These are phyloP conservation scores for Ammodytes marinus DNA, from an alignment of 2,113 vertebrate species.

Conservation along the genomic window DNA sequence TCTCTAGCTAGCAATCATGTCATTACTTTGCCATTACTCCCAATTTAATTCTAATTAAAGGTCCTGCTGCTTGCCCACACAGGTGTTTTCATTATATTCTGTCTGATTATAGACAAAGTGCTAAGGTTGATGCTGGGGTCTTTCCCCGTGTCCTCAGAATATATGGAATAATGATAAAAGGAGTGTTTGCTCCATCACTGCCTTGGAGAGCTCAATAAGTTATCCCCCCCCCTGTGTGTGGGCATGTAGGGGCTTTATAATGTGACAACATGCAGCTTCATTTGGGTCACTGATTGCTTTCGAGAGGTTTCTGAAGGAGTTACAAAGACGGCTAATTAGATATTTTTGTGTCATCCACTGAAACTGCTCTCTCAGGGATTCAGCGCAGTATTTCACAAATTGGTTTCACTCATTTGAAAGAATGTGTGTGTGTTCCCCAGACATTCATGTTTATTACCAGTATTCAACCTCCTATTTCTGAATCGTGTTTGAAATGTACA, in stretches of 20 bases:
- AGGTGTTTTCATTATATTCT: too few species aligned
- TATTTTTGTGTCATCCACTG: neutral
- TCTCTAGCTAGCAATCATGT: too few species aligned
- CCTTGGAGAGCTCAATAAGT: too few species aligned
- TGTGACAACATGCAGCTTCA: neutral
- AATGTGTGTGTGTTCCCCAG: too few species aligned
- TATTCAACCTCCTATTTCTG: neutral
- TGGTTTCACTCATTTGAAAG: neutral
- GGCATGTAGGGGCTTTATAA: neutral
- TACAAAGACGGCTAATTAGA: neutral
- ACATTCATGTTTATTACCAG: neutral
- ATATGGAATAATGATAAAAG: too few species aligned
- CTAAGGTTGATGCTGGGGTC: too few species aligned
- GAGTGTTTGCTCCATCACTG: too few species aligned
- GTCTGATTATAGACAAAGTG: too few species aligned
- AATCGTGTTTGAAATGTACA: neutral
- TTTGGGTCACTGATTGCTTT: neutral
- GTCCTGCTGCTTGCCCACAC: too few species aligned
- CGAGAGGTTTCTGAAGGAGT: neutral
- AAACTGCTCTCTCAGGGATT: neutral
- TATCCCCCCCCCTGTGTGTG: neutral
- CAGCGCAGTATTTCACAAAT: neutral
- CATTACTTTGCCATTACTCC: too few species aligned
- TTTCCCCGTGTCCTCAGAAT: too few species aligned
- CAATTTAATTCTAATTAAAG: too few species aligned